A percentile compares a stretch with the other conserved stretches of the same genome.
These are phyloP conservation scores for Patiria miniata DNA, from an alignment of 35 echinoderm and acorn worm genomes.

Conservation along the genomic window DNA sequence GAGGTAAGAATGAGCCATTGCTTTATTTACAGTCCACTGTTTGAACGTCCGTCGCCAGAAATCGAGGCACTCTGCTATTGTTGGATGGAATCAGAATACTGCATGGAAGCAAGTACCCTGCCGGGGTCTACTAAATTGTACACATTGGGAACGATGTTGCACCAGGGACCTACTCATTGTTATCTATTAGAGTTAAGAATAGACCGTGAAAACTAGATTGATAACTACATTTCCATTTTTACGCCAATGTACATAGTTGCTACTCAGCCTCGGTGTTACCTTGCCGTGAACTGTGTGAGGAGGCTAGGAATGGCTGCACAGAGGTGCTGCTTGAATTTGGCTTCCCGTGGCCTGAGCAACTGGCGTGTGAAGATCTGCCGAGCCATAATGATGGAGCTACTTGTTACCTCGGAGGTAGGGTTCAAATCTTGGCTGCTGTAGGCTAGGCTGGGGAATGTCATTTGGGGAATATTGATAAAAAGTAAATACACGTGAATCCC, in stretches of 20 bases:
- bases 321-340: conserved; percentile 36
- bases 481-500: neutral
- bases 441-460: neutral
- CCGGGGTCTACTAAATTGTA: no score
- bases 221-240: no score
- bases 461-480: neutral
- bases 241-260: neutral
- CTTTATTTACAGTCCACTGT: no score
- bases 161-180: no score
- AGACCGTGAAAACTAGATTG: no score
- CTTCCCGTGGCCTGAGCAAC: conserved; percentile 49
- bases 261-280: neutral
- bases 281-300: conserved; percentile 46
- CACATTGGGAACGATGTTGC: no score
- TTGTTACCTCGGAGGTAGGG: neutral
- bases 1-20: no score
- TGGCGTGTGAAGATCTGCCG: conserved; percentile 39
- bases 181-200: no score
- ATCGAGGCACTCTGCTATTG: no score
- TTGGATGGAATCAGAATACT: no score
- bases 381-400: neutral
- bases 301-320: conserved; percentile 33
- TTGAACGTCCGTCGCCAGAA: no score
- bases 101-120: no score
- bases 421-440: neutral